A percentile compares a stretch with the other conserved stretches of the same genome.
phyloP scores from a whole-genome alignment of 2,113 vertebrate genomes.

The Thermophis baileyi region DNA sequence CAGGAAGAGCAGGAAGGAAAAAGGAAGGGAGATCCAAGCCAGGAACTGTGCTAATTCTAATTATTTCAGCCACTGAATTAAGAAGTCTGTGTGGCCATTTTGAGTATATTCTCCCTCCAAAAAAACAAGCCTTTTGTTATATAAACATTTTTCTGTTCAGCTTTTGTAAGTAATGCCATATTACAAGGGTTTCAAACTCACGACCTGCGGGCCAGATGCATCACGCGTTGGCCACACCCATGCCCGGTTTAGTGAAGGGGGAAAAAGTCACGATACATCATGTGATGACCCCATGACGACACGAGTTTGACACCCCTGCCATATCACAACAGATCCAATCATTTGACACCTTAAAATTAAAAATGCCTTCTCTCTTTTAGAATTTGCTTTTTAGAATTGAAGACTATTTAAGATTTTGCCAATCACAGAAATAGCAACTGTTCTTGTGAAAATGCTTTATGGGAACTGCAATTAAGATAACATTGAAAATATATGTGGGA shows the following conservation, averaged over 20 bases:
- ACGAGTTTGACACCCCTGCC: too few relatives aligned
- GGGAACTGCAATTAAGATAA: background rate
- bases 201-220: too few relatives aligned
- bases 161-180: background rate
- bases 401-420: background rate
- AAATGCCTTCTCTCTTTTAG: background rate
- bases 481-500: slow-evolving; percentile 43
- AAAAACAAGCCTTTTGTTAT: background rate
- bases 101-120: background rate
- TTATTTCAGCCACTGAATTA: background rate
- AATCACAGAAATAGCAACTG: background rate
- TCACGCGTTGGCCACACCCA: too few relatives aligned
- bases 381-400: slow-evolving; percentile 3
- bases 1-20: background rate
- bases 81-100: background rate
- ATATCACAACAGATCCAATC: background rate
- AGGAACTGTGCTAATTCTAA: background rate
- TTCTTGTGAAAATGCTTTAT: slow-evolving; percentile 14
- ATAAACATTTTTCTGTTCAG: background rate
- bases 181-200: background rate
- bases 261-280: too few relatives aligned
- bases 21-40: background rate
- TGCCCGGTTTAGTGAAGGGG: too few relatives aligned
- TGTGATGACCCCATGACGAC: too few relatives aligned
- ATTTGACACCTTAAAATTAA: slow-evolving; percentile 25